phyloP scores from a whole-genome alignment of 2,797 vertebrate genomes.

The Muscicapa comitata region DNA sequence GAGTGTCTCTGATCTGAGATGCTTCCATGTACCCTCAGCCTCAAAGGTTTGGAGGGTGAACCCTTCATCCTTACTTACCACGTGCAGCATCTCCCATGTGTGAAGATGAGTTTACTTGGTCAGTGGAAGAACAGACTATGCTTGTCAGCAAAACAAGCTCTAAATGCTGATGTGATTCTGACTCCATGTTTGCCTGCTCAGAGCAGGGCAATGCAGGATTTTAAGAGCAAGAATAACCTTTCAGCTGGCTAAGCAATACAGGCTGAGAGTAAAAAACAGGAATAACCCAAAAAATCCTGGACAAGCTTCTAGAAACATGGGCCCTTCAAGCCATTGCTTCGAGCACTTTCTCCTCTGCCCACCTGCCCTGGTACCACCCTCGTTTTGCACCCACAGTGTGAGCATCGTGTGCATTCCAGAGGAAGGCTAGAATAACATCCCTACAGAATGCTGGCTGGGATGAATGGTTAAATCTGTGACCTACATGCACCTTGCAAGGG shows the following conservation, averaged over 20 bases:
- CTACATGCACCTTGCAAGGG: neutral
- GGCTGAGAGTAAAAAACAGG: neutral
- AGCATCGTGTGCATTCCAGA: neutral
- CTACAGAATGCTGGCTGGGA: neutral
- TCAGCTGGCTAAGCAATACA: neutral
- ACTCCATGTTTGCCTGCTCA: neutral
- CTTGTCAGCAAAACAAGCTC: neutral
- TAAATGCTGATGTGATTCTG: neutral
- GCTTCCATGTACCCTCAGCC: accelerated
- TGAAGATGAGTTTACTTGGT: neutral
- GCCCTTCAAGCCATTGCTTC: neutral
- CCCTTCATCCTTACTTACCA: neutral
- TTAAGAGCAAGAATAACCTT: neutral
- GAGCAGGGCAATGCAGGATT: neutral
- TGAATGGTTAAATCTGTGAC: conserved; percentile 11
- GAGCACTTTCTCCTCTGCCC: neutral
- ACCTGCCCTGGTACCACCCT: neutral
- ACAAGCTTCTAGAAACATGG: neutral
- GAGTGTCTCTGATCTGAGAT: neutral
- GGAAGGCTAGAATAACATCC: neutral
- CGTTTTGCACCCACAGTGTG: neutral
- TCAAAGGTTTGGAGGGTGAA: neutral
- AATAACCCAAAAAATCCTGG: neutral
- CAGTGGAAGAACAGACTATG: neutral
- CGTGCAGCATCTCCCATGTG: neutral